These are phyloP conservation scores for Eulacestoma nigropectus DNA, from an alignment of 2,113 vertebrate genomes.

Conservation along the genomic window DNA sequence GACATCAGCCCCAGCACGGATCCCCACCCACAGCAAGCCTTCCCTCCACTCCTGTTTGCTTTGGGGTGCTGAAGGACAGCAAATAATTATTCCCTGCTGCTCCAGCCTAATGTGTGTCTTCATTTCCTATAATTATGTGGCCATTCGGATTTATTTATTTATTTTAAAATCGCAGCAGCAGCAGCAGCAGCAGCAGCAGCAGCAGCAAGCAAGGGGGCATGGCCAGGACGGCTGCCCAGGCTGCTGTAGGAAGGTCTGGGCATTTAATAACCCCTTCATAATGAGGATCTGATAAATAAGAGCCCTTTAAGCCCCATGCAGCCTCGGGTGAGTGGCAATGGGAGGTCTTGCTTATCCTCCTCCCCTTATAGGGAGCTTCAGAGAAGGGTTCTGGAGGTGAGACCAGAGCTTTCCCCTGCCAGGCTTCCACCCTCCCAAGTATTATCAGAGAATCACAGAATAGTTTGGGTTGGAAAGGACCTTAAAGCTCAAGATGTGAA, in stretches of 20 bases:
- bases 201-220: neutral
- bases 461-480: neutral
- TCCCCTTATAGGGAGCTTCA: neutral
- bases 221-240: neutral
- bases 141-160: neutral
- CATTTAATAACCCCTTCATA: neutral
- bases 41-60: neutral
- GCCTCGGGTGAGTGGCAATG: neutral
- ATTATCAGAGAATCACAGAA: neutral
- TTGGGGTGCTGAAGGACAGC: neutral
- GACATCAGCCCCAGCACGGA: neutral
- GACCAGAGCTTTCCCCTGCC: fast-evolving
- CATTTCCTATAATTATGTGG: neutral
- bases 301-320: neutral
- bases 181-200: neutral
- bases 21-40: neutral
- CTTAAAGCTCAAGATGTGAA: neutral
- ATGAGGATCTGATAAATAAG: neutral
- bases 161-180: neutral
- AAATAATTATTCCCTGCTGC: neutral
- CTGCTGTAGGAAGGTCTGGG: neutral
- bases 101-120: neutral
- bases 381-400: neutral
- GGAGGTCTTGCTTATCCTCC: neutral
- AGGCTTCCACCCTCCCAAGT: neutral